Evolutionary conservation across 2,797 vertebrate genomes (phyloP), one percentile per base, ranked within the genome.

Genomic region (Rhinella marina): DNA sequence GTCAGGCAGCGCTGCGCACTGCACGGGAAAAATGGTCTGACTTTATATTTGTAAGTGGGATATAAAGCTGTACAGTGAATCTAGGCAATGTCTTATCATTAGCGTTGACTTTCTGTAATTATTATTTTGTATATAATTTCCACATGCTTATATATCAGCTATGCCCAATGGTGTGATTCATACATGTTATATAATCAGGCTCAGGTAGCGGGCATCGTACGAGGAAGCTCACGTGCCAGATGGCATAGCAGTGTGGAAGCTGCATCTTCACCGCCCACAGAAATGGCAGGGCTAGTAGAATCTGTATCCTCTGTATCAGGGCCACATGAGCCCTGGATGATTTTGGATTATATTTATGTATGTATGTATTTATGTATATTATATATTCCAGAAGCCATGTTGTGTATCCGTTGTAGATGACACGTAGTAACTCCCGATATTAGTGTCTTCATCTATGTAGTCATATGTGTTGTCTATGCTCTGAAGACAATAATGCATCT

Each of bases 21-120:
- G 97, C 97, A 6, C 94, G 95, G 86, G 97, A 98, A 81, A 96
- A 95, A 90, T 99, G 98, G 98, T 97, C 98, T 23, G 98, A 99
- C 92, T 99, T 97, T 90, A 94, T 99, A 87, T 94, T 99, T 94
- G 98, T 99, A 93, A 96, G 92, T 72, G 21, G 12, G 23, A 59
- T 61, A 86, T 8, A 17, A 12, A 54, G 7, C 41, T 75, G 9
- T 73, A 41, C 32, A 41, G 0, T 0, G 32, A 9, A 73, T 13
- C 14, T 6, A 73, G 41, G 41, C 41, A 41, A 41, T 41, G 14
- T 56, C 54, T 56, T 13, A 14, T 56, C 54, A 14, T 73, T 11
- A 48, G 1, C 19, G 0, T 73, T 48, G 12, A 27, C 13, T 25
- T 64, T 3, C 9, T 27, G 12, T 68, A 68, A 68, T 68, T 13